Conservation (phyloP, 1,140 invertebrate species). For the Pseudomyrmex dendroicus region DNA sequence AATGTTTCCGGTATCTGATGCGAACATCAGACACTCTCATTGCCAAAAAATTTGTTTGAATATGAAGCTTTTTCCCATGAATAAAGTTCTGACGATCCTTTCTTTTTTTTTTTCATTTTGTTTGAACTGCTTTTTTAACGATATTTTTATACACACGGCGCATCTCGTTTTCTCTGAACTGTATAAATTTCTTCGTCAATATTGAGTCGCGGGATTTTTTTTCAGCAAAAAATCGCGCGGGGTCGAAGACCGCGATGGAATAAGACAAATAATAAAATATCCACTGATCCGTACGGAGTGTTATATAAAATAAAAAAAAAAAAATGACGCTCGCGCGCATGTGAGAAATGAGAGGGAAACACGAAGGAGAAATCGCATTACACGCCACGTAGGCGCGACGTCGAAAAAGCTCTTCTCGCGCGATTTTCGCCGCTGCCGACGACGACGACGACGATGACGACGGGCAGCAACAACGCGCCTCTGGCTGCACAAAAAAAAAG, state of each 20-base stretch:
- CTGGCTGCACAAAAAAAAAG: constrained; percentile 63
- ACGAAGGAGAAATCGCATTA: constrained; percentile 75
- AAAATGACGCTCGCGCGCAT: constrained; percentile 2
- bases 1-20: neutral
- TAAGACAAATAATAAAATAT: constrained; percentile 40
- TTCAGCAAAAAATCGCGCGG: too few species aligned
- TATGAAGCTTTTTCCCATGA: too few species aligned
- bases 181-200: neutral
- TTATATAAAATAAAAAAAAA: constrained; percentile 47
- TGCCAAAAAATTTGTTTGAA: neutral
- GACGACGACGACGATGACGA: constrained; percentile 64
- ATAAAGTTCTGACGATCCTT: too few species aligned
- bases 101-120: neutral
- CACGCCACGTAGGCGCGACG: constrained; percentile 76
- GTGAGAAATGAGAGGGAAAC: constrained; percentile 40
- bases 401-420: constrained; percentile 77
- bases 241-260: constrained; percentile 33
- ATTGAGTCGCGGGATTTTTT: constrained; percentile 7
- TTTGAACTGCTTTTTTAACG: too few species aligned
- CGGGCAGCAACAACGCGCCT: constrained; percentile 15
- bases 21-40: neutral
- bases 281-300: constrained; percentile 47
- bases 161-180: too few species aligned
- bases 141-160: neutral
- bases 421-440: constrained; percentile 72